Percentiles rank a stretch among this genome's conserved stretches.
Conservation (phyloP, 2,797 vertebrate species). For the Botia kubotai region DNA sequence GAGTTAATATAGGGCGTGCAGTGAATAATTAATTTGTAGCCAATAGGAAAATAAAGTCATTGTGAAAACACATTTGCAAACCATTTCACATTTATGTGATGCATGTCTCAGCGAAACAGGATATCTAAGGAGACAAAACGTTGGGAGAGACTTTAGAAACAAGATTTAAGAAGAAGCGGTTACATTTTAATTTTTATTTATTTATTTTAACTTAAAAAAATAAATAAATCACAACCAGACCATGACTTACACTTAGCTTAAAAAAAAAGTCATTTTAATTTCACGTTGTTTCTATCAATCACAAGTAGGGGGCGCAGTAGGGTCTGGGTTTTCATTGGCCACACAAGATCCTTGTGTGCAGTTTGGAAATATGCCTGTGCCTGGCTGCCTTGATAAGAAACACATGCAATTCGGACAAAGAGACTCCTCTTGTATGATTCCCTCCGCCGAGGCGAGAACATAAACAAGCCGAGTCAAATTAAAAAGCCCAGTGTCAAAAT, state of each 20-base stretch:
- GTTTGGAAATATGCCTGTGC: slow-evolving; percentile 58
- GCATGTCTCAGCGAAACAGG: not conserved
- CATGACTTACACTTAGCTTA: not conserved
- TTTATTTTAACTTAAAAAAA: not conserved
- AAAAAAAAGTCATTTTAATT: not conserved
- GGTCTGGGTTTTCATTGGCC: slow-evolving; percentile 36
- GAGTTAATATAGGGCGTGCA: slow-evolving; percentile 2
- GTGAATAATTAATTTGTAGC: slow-evolving; percentile 28
- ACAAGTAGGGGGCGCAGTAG: slow-evolving; percentile 57
- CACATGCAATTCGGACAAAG: slow-evolving; percentile 64
- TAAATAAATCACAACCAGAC: not conserved
- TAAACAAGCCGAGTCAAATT: slow-evolving; percentile 65
- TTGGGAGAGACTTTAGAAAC: too few species aligned
- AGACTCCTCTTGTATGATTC: slow-evolving; percentile 60
- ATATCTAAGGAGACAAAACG: too few species aligned
- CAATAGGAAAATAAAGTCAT: slow-evolving; percentile 6
- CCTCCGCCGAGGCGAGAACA: slow-evolving; percentile 61
- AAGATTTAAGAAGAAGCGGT: too few species aligned
- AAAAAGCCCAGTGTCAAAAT: slow-evolving; percentile 65
- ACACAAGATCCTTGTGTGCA: slow-evolving; percentile 40
- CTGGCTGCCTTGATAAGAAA: slow-evolving; percentile 64
- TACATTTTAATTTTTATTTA: not conserved
- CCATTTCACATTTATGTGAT: not conserved
- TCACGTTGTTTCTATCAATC: slow-evolving; percentile 33
- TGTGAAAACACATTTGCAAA: not conserved